Evolutionary conservation across 2,113 vertebrate genomes (phyloP), one percentile per base, ranked within the genome.

Genomic region (Antidorcas marsupialis): DNA sequence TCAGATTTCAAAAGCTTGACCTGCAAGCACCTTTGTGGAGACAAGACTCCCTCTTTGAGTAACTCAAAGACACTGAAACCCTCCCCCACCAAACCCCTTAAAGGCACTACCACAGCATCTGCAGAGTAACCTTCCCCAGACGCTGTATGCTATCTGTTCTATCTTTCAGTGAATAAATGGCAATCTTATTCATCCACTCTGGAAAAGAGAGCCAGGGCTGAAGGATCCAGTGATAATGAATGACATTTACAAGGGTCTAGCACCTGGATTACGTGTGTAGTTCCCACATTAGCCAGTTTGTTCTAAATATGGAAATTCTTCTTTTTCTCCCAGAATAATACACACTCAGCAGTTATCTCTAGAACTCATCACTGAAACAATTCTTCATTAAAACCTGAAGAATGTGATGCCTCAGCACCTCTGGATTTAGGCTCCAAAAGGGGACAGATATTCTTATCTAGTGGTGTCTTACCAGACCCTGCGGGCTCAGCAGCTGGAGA

Each of bases 381-480:
- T 93, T 95, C 91, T 86, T 93, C 79, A 55, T 81, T 87, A 97
- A 93, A 93, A 74, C 76, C 87, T 9, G 13, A 93, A 96, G 92
- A 92, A 92, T 36, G 28, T 74, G 94, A 76, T 50, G 17, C 9
- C 0, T n/a, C 21, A 86, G 67, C 28, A 52, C 39, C 85, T 62
- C 62, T 53, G 27, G 74, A 45, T 27, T 47, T 28, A 27, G 83
- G 45, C 39, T 95, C 33, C 27, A 39, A 91, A 94, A 55, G 28
- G 67, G n/a, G 89, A 94, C 52, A 88, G 64, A 52, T 53, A 67
- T 36, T 94, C 67, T 57, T 19, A 78, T 27, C 52, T 36, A 12
- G 74, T 9, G 57, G 7, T 82, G 47, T 45, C 92, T 83, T 28
- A 7, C 47, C 59, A 79, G 93, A 57, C 96, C 91, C 71, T 12